Percentiles rank a stretch among this genome's conserved stretches.
Conservation (phyloP, 2,888 invertebrate species). For the Aleiodes testaceus region DNA sequence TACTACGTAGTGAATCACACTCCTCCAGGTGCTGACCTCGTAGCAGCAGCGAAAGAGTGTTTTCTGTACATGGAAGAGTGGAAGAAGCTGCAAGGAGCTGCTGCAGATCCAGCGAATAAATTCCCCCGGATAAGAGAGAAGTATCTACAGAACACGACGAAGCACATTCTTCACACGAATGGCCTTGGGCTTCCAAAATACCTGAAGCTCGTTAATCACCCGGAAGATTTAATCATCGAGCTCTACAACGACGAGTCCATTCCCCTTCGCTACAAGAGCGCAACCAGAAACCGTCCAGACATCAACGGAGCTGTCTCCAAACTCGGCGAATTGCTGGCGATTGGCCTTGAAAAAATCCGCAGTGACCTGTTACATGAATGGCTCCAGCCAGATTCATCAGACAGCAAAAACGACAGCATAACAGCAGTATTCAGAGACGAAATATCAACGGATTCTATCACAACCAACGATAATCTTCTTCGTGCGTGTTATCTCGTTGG, state of each 20-base stretch:
- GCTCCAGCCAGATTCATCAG: conserved; percentile 62
- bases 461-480: conserved; percentile 41
- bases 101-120: conserved; percentile 49
- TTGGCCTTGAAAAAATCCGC: conserved; percentile 69
- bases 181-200: conserved; percentile 72
- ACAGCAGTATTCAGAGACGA: conserved; percentile 45
- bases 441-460: conserved; percentile 6
- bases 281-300: conserved; percentile 68
- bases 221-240: conserved; percentile 71
- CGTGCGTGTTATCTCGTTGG: conserved; percentile 71
- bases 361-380: conserved; percentile 70
- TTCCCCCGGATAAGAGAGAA: conserved; percentile 72
- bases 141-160: conserved; percentile 72
- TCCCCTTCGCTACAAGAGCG: conserved; percentile 66
- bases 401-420: conserved; percentile 57
- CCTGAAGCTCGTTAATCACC: conserved; percentile 69
- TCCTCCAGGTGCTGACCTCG: conserved; percentile 74
- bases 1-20: conserved; percentile 71
- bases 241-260: conserved; percentile 75
- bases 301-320: conserved; percentile 74
- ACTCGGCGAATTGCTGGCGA: conserved; percentile 70
- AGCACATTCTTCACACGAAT: conserved; percentile 73
- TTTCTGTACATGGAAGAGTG: conserved; percentile 72
- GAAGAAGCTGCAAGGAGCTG: conserved; percentile 56
- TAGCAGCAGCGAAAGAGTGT: conserved; percentile 73